Base-by-base conservation (phyloP, 2,888 invertebrate species). In the Eilema griseolum region DNA sequence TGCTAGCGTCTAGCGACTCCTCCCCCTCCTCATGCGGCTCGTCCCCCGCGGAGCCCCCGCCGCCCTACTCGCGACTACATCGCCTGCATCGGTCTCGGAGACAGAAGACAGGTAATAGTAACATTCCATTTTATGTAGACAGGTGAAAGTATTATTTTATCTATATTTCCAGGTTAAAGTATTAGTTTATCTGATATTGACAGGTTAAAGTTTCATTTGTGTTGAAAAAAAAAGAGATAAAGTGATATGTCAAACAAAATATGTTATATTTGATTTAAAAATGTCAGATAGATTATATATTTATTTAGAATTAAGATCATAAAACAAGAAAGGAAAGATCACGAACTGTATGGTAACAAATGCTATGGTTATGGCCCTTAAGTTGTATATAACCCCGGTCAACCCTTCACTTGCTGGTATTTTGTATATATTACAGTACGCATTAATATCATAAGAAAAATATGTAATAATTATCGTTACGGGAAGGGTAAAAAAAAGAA, bases 1-100 rank as follows among this genome's bases (percentile, higher is more conserved):
- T 97, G 97, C 91, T 97, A 88, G 97, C 97, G 24, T 97, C 97
- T 11, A 97, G 97, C 85, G 97, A 97, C 88, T 97, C 97, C 64
- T 96, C 96, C 20, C 97, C 97, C 31, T 97, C 96, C 37, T 97
- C 97, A 7, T 96, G 96, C 81, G 96, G 96, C 16, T 97, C 97
- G 23, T 96, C 97, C 57, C 94, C 95, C 8, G 94, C 94, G 0
- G 93, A 92, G 78, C 91, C 94, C 0, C 90, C 90, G 46, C 92
- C 91, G 90, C 96, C 82, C 74, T 97, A 97, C 91, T 97, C 97
- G 46, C 96, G 97, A 72, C 86, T 94, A 2, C 93, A 97, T 85
- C 96, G 97, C 12, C 93, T 97, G 65, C 97, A 97, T 85, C 95
- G 97, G 75, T 97, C 97, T 74, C 95, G 97, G 85, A 93, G 97